Conservation (phyloP, 1,140 invertebrate species). For the Belonocnema kinseyi region DNA sequence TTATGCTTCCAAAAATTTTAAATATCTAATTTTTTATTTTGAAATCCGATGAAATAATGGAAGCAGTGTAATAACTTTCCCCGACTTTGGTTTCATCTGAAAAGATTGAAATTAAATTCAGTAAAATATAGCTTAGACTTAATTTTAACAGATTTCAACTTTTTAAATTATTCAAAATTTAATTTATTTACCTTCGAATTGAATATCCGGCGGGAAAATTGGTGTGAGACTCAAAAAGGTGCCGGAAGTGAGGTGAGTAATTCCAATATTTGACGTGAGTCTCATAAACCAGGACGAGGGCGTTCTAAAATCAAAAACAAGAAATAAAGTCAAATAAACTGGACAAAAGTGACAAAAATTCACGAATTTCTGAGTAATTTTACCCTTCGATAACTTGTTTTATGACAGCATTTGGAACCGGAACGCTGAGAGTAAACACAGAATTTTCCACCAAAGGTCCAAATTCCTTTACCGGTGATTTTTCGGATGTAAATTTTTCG, state of each 20-base stretch:
- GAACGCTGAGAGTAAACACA: constrained; percentile 54
- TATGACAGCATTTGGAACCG: constrained; percentile 49
- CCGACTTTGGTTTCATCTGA: constrained; percentile 41
- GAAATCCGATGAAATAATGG: neutral
- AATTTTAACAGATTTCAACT: neutral
- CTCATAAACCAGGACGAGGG: constrained; percentile 55
- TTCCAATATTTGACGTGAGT: constrained; percentile 47
- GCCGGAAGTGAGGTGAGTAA: constrained; percentile 52
- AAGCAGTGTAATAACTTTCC: constrained; percentile 30
- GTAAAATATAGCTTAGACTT: neutral
- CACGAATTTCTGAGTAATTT: neutral
- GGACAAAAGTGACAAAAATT: constrained; percentile 1
- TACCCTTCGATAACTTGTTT: constrained; percentile 59
- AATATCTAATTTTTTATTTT: neutral
- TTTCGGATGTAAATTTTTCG: constrained; percentile 54
- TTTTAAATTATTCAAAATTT: neutral
- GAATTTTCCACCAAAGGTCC: constrained; percentile 47
- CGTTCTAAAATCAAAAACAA: constrained; percentile 48
- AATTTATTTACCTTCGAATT: constrained; percentile 51
- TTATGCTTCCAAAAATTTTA: too few species aligned
- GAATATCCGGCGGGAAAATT: constrained; percentile 64
- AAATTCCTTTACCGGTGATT: constrained; percentile 56
- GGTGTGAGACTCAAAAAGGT: constrained; percentile 57
- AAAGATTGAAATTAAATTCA: constrained; percentile 21
- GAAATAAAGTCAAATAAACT: too few species aligned